These are phyloP conservation scores for Parnassius mnemosyne DNA, from an alignment of 2,888 invertebrate genomes.

Conservation along the genomic window DNA sequence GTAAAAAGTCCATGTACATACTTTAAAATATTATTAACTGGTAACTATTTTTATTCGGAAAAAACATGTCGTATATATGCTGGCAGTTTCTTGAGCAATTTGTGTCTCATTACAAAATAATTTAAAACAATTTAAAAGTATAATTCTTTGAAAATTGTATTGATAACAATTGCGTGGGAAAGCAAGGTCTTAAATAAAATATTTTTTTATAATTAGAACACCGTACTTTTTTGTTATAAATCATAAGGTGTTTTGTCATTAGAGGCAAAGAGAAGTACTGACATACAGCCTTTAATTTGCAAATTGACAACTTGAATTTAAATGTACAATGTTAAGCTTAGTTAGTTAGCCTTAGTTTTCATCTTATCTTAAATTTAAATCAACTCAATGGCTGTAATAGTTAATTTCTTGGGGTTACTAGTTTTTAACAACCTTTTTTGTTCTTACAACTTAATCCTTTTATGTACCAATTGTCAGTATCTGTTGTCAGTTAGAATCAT, in stretches of 20 bases:
- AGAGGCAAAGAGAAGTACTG: background rate
- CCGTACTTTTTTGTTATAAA: background rate
- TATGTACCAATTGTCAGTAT: background rate
- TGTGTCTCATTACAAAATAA: conserved; percentile 21
- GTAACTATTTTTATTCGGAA: conserved; percentile 18
- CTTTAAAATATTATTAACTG: conserved; percentile 8
- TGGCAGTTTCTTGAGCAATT: conserved; percentile 8
- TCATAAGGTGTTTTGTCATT: conserved; percentile 2
- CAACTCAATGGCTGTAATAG: background rate
- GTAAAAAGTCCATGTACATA: conserved; percentile 16
- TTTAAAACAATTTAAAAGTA: conserved; percentile 21
- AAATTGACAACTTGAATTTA: conserved; percentile 2
- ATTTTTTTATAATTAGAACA: background rate
- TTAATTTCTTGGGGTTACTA: no score
- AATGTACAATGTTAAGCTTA: background rate
- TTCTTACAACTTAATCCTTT: background rate
- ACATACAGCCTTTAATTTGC: conserved; percentile 1
- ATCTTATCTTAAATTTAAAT: background rate
- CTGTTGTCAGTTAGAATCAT: background rate
- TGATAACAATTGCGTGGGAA: conserved; percentile 2
- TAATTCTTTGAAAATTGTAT: conserved; percentile 8
- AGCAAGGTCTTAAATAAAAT: background rate
- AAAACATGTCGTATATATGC: conserved; percentile 14
- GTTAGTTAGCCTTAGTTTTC: background rate
- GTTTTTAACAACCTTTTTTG: background rate